Evolutionary conservation across 2,113 vertebrate genomes (phyloP).

Genomic region (Lates calcarifer): DNA sequence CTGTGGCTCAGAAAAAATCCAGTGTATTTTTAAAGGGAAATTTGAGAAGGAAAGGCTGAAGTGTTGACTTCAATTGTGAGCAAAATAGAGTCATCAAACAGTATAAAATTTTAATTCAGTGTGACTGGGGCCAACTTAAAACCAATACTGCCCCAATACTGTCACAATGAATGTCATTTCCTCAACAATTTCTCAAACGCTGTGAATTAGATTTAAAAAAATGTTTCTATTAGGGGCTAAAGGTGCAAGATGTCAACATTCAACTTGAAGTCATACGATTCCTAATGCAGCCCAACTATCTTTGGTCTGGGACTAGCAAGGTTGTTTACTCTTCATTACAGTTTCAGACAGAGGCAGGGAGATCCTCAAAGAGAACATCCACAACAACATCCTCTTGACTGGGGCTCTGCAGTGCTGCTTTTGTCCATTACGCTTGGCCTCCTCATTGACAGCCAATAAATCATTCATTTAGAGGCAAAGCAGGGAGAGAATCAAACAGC

Average conservation of each 20-base stretch:
- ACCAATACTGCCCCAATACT: neutral
- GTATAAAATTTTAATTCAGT: neutral
- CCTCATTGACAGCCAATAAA: constrained; percentile 87
- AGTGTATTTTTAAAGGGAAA: constrained; percentile 36
- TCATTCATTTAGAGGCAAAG: constrained; percentile 87
- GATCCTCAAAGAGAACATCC: constrained; percentile 83
- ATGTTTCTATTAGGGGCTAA: constrained; percentile 27
- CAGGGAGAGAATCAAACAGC: constrained; percentile 86
- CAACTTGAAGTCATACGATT: constrained; percentile 44
- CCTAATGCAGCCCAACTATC: constrained; percentile 62
- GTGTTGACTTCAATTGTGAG: neutral
- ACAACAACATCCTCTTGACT: constrained; percentile 84
- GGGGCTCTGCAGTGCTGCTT: constrained; percentile 81
- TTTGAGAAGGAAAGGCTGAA: constrained; percentile 1
- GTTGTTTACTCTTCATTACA: constrained; percentile 83
- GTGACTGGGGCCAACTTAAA: constrained; percentile 24
- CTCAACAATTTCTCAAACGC: constrained; percentile 7
- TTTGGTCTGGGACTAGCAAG: constrained; percentile 48
- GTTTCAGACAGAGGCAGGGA: constrained; percentile 72
- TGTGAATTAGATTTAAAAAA: constrained; percentile 33
- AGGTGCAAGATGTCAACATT: constrained; percentile 52
- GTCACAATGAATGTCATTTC: constrained; percentile 2
- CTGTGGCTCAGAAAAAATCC: constrained; percentile 93
- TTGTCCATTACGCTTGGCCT: constrained; percentile 84
- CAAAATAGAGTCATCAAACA: neutral